Percentiles rank a stretch among this genome's conserved stretches.
phyloP scores from a whole-genome alignment of 2,797 vertebrate genomes.

The Lerista edwardsae region DNA sequence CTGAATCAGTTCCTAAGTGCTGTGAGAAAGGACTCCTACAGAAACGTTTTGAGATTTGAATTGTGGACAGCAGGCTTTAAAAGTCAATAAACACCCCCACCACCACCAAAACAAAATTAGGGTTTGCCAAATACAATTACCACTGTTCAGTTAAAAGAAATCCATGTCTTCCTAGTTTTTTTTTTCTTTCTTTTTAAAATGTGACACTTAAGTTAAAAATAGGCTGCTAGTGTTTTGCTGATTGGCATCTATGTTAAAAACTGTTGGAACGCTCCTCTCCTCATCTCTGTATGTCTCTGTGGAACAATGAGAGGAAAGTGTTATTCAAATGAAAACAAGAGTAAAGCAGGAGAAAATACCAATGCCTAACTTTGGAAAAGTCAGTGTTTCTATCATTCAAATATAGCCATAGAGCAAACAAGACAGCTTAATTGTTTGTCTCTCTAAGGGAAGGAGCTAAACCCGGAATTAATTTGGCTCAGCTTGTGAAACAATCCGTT shows the following conservation, averaged over 20 bases:
- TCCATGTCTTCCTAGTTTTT: not conserved
- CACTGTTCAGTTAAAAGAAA: too few species aligned
- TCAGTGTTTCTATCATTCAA: constrained; percentile 54
- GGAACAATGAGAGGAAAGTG: constrained; percentile 45
- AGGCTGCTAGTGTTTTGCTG: not conserved
- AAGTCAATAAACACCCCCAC: not conserved
- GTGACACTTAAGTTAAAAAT: not conserved
- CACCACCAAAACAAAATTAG: too few species aligned
- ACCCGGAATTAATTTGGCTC: constrained; percentile 72
- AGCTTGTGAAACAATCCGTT: constrained; percentile 71
- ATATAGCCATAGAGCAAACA: constrained; percentile 67
- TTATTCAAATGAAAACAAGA: constrained; percentile 59
- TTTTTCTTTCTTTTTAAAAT: too few species aligned
- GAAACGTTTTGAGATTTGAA: too few species aligned
- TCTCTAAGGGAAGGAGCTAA: constrained; percentile 72
- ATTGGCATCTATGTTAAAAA: not conserved
- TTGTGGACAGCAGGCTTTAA: not conserved
- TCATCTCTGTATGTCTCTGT: not conserved
- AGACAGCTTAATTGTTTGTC: constrained; percentile 73
- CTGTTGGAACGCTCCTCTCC: not conserved
- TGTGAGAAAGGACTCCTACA: too few species aligned
- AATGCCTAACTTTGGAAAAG: constrained; percentile 32
- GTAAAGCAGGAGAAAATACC: constrained; percentile 20
- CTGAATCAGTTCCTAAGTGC: too few species aligned
- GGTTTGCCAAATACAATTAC: not conserved